Evolutionary conservation across 1,140 invertebrate genomes (phyloP).

Genomic region (Caerostris extrusa): DNA sequence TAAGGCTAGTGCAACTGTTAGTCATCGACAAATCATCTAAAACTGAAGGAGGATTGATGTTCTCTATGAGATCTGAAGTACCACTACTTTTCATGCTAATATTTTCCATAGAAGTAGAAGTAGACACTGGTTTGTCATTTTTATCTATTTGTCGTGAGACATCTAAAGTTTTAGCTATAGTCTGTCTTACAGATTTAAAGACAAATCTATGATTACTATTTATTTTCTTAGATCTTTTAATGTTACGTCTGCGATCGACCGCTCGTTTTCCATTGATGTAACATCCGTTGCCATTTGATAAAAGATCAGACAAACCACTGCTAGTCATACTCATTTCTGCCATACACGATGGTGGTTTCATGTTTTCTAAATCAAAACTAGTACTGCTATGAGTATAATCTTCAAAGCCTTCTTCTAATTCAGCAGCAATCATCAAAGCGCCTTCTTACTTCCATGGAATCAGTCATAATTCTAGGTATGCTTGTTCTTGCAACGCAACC

Average conservation of each 20-base stretch:
- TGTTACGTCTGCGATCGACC: conserved; percentile 70
- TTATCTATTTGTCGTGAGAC: conserved; percentile 34
- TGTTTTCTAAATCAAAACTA: conserved; percentile 86
- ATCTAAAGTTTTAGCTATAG: conserved; percentile 62
- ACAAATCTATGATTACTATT: conserved; percentile 68
- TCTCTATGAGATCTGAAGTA: conserved; percentile 87
- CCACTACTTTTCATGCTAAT: conserved; percentile 84
- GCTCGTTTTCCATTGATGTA: conserved; percentile 69
- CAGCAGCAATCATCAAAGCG: conserved; percentile 79
- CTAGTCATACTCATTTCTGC: conserved; percentile 81
- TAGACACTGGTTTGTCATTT: conserved; percentile 81
- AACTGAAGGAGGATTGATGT: conserved; percentile 89
- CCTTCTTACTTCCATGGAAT: conserved; percentile 84
- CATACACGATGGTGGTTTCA: conserved; percentile 89
- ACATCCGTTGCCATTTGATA: conserved; percentile 74
- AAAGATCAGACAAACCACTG: conserved; percentile 79
- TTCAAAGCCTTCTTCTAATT: conserved; percentile 70
- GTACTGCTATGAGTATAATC: conserved; percentile 82
- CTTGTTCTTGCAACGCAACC: conserved; percentile 69
- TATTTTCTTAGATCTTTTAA: conserved; percentile 70
- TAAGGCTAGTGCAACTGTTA: conserved; percentile 86
- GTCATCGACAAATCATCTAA: conserved; percentile 82
- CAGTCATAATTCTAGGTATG: conserved; percentile 76
- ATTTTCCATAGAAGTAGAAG: conserved; percentile 85
- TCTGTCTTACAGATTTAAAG: conserved; percentile 71